phyloP scores from a whole-genome alignment of 2,797 vertebrate species.

The Dryobates pubescens region DNA sequence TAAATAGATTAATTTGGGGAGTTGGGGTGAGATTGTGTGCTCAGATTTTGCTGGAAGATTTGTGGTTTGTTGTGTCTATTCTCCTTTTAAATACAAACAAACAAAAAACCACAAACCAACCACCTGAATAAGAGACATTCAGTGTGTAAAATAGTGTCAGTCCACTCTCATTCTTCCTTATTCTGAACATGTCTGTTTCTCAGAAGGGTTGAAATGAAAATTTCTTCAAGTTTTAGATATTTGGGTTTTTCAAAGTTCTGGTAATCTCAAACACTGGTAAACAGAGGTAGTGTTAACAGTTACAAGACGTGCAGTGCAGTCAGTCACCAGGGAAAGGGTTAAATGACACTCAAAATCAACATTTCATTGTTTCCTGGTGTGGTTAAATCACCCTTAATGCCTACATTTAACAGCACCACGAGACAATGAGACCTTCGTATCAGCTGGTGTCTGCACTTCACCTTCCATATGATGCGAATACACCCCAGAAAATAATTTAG shows the following conservation, averaged over 20 bases:
- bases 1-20: neutral
- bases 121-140: neutral
- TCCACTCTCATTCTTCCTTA: neutral
- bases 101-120: too few relatives aligned
- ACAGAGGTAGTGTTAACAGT: neutral
- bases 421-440: slow-evolving; percentile 15
- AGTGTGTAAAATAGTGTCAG: neutral
- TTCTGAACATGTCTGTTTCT: neutral
- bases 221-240: neutral
- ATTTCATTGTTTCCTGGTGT: neutral
- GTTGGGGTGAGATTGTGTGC: neutral
- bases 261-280: neutral
- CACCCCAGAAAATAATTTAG: slow-evolving; percentile 36
- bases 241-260: neutral
- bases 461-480: slow-evolving; percentile 47
- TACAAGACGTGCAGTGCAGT: neutral
- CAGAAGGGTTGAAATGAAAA: neutral
- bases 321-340: slow-evolving; percentile 3
- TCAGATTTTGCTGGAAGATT: neutral
- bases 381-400: neutral
- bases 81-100: too few relatives aligned
- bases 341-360: slow-evolving; percentile 23
- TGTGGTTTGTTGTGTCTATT: neutral
- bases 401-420: neutral
- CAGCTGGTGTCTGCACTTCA: slow-evolving; percentile 37